Conservation (phyloP, 2,888 invertebrate species). For the Cheilosia grossa region DNA sequence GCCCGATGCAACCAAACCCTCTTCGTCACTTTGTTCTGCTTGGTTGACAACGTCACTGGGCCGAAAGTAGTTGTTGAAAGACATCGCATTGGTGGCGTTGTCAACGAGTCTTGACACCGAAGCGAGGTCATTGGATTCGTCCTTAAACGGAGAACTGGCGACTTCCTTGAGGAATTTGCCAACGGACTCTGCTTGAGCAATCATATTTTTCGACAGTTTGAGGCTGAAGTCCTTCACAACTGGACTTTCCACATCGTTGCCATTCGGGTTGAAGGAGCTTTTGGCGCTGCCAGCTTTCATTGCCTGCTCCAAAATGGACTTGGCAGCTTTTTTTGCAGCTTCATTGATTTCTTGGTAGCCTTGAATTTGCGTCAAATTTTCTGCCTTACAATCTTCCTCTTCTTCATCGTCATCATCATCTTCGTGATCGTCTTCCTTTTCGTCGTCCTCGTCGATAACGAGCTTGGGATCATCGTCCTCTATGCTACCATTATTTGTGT, state of each 20-base stretch:
- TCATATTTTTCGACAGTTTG: constrained; percentile 85
- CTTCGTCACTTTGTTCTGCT: constrained; percentile 86
- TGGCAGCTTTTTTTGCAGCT: constrained; percentile 85
- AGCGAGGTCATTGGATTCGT: constrained; percentile 88
- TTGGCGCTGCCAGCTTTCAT: constrained; percentile 78
- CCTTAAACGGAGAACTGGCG: constrained; percentile 83
- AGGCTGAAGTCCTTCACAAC: constrained; percentile 83
- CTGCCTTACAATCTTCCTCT: constrained; percentile 54
- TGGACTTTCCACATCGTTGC: constrained; percentile 36
- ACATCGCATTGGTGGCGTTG: constrained; percentile 87
- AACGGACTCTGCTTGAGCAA: constrained; percentile 84
- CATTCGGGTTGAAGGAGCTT: constrained; percentile 9
- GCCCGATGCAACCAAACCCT: constrained; percentile 91
- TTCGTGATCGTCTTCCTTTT: constrained; percentile 77
- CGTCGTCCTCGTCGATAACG: constrained; percentile 83
- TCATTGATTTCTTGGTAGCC: constrained; percentile 83
- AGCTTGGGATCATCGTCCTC: constrained; percentile 85
- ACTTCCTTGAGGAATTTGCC: constrained; percentile 82
- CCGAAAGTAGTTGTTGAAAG: constrained; percentile 87
- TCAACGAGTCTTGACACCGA: constrained; percentile 90
- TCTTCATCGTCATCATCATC: constrained; percentile 71
- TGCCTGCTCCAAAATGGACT: constrained; percentile 85
- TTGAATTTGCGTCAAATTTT: constrained; percentile 78
- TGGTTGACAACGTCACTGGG: constrained; percentile 82
- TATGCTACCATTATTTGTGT: constrained; percentile 80